Conservation (phyloP, 2,888 invertebrate genomes). For the Craniophora ligustri region DNA sequence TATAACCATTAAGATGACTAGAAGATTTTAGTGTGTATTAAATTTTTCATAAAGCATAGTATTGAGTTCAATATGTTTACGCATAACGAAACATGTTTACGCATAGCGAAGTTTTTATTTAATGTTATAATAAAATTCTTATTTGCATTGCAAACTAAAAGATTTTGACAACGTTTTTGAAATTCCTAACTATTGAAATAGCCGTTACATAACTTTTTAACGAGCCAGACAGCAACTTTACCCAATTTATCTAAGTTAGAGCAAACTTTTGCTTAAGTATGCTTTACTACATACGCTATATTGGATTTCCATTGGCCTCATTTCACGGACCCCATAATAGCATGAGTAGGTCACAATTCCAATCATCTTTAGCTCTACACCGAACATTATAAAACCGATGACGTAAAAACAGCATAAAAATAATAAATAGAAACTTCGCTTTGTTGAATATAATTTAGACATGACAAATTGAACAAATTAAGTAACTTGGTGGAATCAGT, state of each 20-base stretch:
- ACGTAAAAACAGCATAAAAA: not conserved
- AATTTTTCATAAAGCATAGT: too few species aligned
- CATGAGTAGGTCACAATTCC: conserved; percentile 40
- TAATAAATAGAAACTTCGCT: not conserved
- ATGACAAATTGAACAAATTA: conserved; percentile 5
- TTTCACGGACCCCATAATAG: conserved; percentile 35
- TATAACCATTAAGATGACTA: too few species aligned
- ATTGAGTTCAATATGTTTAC: too few species aligned
- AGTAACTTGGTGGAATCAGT: conserved; percentile 4
- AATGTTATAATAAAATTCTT: not conserved
- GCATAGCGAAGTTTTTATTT: not conserved
- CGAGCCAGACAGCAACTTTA: conserved; percentile 19
- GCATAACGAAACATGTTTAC: too few species aligned
- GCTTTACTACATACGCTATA: conserved; percentile 29
- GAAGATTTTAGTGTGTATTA: too few species aligned
- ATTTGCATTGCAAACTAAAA: not conserved
- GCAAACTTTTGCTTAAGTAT: conserved; percentile 17
- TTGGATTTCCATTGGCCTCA: conserved; percentile 45
- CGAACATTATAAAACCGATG: not conserved
- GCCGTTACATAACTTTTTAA: conserved; percentile 39
- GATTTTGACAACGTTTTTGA: not conserved
- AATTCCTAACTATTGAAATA: conserved; percentile 11
- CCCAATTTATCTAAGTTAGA: conserved; percentile 38
- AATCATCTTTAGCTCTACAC: conserved; percentile 15
- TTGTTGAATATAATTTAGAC: too few species aligned